Conservation (phyloP, 2,888 invertebrate genomes). For the Drosophila neoperkinsi region DNA sequence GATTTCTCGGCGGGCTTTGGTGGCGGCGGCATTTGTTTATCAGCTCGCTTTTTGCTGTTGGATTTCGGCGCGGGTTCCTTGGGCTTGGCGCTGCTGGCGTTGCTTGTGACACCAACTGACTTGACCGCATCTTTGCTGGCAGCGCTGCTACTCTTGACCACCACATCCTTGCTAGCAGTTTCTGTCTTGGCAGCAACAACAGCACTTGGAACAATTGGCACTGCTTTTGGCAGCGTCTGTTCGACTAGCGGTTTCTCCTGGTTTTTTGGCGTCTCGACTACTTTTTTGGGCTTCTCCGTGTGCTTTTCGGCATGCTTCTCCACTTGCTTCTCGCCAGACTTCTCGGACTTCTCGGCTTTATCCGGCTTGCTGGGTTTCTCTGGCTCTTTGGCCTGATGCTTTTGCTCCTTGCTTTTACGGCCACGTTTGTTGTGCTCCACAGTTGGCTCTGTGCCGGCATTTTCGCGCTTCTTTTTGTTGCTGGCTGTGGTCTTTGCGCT, state of each 20-base stretch:
- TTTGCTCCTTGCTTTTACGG: slow-evolving; percentile 67
- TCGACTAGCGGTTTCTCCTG: slow-evolving; percentile 27
- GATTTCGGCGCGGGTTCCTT: slow-evolving; percentile 61
- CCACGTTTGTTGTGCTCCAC: slow-evolving; percentile 58
- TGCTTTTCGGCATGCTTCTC: slow-evolving; percentile 42
- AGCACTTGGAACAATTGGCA: neutral
- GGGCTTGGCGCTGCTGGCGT: slow-evolving; percentile 48
- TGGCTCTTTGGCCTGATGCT: slow-evolving; percentile 59
- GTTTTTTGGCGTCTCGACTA: slow-evolving; percentile 34
- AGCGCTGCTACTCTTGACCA: neutral
- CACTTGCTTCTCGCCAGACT: slow-evolving; percentile 37
- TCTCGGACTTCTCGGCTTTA: slow-evolving; percentile 35
- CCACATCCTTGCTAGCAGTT: slow-evolving; percentile 25
- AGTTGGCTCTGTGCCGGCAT: slow-evolving; percentile 30
- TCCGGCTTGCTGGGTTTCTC: slow-evolving; percentile 48
- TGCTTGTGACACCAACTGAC: slow-evolving; percentile 34
- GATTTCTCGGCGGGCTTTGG: slow-evolving; percentile 66
- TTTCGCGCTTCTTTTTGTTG: slow-evolving; percentile 58
- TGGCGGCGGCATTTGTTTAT: slow-evolving; percentile 73
- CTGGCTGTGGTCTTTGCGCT: slow-evolving; percentile 48
- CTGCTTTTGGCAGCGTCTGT: slow-evolving; percentile 18
- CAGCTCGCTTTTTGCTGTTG: slow-evolving; percentile 72
- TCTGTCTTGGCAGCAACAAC: slow-evolving; percentile 17
- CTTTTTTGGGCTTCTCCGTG: slow-evolving; percentile 42
- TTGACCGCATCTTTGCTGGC: slow-evolving; percentile 21